Percentiles rank a stretch among this genome's conserved stretches.
Evolutionary conservation across 2,888 invertebrate genomes (phyloP).

Genomic region (Seira ritae): DNA sequence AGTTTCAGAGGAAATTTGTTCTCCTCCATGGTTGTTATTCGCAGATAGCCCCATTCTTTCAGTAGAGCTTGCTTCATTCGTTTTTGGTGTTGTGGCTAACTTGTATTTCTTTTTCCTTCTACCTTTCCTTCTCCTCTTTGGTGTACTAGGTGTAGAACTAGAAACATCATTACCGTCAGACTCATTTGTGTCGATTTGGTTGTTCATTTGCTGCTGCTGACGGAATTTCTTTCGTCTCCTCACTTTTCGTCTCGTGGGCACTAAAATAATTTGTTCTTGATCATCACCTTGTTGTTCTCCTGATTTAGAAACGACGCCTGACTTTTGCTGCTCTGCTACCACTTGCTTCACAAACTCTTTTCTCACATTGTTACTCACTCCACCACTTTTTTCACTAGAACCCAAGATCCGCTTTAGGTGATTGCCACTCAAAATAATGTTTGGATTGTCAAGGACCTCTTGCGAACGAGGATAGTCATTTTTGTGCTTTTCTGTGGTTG

Average conservation of each 20-base stretch:
- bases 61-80: slow-evolving; percentile 33
- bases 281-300: too few species aligned
- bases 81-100: slow-evolving; percentile 40
- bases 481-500: slow-evolving; percentile 67
- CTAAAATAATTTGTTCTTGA: too few species aligned
- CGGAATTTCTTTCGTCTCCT: slow-evolving; percentile 57
- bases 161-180: neutral
- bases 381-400: slow-evolving; percentile 34
- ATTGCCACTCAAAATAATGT: slow-evolving; percentile 15
- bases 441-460: slow-evolving; percentile 41
- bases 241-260: slow-evolving; percentile 43
- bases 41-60: slow-evolving; percentile 49
- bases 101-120: slow-evolving; percentile 57
- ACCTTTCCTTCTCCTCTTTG: slow-evolving; percentile 50
- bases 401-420: slow-evolving; percentile 47
- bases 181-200: slow-evolving; percentile 47
- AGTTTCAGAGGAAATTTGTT: slow-evolving; percentile 31
- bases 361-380: slow-evolving; percentile 5
- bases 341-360: too few species aligned
- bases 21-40: slow-evolving; percentile 1
- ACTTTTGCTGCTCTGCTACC: slow-evolving; percentile 4
- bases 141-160: neutral
- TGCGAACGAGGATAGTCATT: slow-evolving; percentile 29
- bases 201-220: slow-evolving; percentile 15
- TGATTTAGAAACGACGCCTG: neutral